phyloP scores from a whole-genome alignment of 2,888 invertebrate species.

The Muscina levida region DNA sequence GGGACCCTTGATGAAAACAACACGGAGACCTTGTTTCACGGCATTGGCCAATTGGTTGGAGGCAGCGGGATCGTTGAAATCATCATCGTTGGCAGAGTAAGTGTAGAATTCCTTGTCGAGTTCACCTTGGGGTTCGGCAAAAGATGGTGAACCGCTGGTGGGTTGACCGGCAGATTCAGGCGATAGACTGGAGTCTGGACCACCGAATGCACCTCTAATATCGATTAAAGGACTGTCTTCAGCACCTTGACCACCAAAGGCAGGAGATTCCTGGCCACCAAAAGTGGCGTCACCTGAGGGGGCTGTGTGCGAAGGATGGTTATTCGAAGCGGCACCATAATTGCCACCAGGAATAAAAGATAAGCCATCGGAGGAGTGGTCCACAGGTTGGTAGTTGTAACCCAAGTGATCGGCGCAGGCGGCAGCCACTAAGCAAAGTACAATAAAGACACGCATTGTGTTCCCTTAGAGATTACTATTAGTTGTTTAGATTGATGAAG shows the following conservation, averaged over 20 bases:
- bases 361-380: constrained; percentile 66
- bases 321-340: constrained; percentile 71
- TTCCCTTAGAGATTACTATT: constrained; percentile 23
- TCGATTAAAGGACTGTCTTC: background rate
- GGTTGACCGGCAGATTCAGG: background rate
- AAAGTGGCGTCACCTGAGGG: constrained; percentile 15
- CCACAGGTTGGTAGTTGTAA: constrained; percentile 71
- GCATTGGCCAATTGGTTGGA: constrained; percentile 65
- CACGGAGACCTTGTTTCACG: constrained; percentile 70
- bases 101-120: constrained; percentile 72
- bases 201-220: constrained; percentile 24
- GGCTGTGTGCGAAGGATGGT: constrained; percentile 40
- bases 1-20: constrained; percentile 74
- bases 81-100: constrained; percentile 72
- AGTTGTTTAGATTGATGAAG: background rate
- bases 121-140: constrained; percentile 66
- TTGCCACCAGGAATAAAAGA: constrained; percentile 61
- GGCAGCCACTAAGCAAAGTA: constrained; percentile 71
- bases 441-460: constrained; percentile 74
- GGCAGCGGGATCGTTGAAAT: constrained; percentile 69
- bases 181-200: background rate
- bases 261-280: constrained; percentile 47
- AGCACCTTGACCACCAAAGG: constrained; percentile 43
- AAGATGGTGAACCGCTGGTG: background rate
- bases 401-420: constrained; percentile 69